Percentiles rank a stretch among this genome's conserved stretches.
Evolutionary conservation across 2,888 invertebrate genomes (phyloP).

Genomic region (Imbricaverruca yamaguchii): DNA sequence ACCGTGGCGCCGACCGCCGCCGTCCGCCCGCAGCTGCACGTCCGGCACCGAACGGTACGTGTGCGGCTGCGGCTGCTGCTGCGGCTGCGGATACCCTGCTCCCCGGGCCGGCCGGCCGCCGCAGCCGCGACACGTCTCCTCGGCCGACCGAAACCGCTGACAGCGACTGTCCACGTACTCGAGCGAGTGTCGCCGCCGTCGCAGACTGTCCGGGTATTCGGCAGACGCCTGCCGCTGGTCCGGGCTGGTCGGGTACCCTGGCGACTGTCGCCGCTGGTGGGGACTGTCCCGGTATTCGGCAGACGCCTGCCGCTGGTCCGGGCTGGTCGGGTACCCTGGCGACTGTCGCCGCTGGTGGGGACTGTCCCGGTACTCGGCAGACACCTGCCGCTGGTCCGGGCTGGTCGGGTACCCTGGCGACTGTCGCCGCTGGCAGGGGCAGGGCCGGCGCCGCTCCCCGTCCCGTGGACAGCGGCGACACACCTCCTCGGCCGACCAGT

Average conservation of each 20-base stretch:
- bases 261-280: too few species aligned
- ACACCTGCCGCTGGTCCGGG: not conserved
- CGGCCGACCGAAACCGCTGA: not conserved
- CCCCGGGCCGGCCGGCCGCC: not conserved
- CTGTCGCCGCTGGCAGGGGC: not conserved
- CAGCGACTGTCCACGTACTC: not conserved
- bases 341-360: too few species aligned
- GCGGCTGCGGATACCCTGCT: too few species aligned
- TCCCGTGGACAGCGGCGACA: not conserved
- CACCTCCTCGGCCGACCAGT: slow-evolving; percentile 8
- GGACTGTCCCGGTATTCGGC: too few species aligned
- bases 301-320: too few species aligned
- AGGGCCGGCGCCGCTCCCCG: not conserved
- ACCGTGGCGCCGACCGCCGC: not conserved
- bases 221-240: too few species aligned
- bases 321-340: too few species aligned
- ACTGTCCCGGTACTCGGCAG: not conserved
- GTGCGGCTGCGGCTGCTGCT: too few species aligned
- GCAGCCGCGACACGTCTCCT: slow-evolving; percentile 13
- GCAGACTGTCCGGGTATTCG: not conserved
- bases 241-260: too few species aligned
- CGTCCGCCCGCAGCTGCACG: not conserved
- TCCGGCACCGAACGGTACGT: too few species aligned
- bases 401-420: not conserved
- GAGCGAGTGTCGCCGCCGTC: not conserved